phyloP scores from a whole-genome alignment of 2,797 vertebrate species.

The Pseudocheirus occidentalis region DNA sequence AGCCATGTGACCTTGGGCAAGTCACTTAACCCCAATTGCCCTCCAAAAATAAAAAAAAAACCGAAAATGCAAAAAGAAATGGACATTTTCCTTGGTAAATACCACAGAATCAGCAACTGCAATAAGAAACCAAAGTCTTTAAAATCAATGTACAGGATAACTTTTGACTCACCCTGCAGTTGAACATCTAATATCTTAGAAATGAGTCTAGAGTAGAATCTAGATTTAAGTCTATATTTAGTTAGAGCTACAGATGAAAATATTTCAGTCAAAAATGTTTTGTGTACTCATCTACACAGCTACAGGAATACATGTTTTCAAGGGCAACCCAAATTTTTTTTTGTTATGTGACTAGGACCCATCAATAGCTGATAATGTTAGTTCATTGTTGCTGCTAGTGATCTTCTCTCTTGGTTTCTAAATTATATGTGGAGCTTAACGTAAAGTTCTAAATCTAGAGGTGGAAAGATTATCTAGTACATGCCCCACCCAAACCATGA shows the following conservation, averaged over 20 bases:
- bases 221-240: background rate
- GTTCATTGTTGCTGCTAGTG: background rate
- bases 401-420: background rate
- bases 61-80: background rate
- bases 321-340: background rate
- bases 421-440: background rate
- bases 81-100: background rate
- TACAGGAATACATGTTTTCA: background rate
- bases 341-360: background rate
- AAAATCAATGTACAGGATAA: background rate
- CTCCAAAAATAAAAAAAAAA: too few relatives aligned
- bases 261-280: background rate
- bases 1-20: too few relatives aligned
- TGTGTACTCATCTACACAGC: background rate
- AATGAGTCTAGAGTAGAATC: background rate
- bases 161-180: background rate
- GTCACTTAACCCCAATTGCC: too few relatives aligned
- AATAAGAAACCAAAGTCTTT: background rate
- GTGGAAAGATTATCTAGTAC: background rate
- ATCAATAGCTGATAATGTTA: background rate
- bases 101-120: background rate
- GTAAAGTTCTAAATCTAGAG: background rate
- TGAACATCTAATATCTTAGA: background rate
- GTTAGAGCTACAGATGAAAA: background rate
- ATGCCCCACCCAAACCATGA: background rate